A percentile compares a stretch with the other conserved stretches of the same genome.
phyloP scores from a whole-genome alignment of 2,797 vertebrate genomes.

The Florisuga fusca region DNA sequence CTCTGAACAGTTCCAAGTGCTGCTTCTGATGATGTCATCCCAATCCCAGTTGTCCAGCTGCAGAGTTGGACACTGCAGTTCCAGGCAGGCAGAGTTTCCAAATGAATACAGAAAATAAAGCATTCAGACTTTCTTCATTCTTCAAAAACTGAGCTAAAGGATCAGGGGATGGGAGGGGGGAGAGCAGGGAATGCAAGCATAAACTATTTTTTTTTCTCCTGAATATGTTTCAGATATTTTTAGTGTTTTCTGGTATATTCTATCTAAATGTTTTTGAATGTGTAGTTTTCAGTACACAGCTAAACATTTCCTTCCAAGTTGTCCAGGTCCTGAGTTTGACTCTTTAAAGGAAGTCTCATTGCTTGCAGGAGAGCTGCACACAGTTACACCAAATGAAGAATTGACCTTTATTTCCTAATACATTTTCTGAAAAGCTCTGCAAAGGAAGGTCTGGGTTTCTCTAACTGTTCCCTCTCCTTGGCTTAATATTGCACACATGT shows the following conservation, averaged over 20 bases:
- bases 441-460: slow-evolving; percentile 57
- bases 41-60: background rate
- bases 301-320: background rate
- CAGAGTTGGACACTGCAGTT: background rate
- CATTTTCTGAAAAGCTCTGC: slow-evolving; percentile 43
- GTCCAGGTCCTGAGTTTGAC: background rate
- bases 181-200: background rate
- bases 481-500: slow-evolving; percentile 77
- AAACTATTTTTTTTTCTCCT: background rate
- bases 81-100: background rate
- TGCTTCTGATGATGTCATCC: background rate
- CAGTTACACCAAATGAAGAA: slow-evolving; percentile 34
- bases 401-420: background rate
- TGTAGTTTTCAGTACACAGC: background rate
- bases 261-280: background rate
- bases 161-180: background rate
- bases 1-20: background rate
- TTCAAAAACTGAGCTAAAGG: background rate
- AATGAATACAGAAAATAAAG: background rate
- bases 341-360: background rate
- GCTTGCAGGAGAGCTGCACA: background rate
- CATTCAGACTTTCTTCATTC: background rate
- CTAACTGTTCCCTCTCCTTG: slow-evolving; percentile 74
- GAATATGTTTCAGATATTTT: background rate
- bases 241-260: background rate